Percentiles rank a stretch among this genome's conserved stretches.
Conservation (phyloP, 53 echinoderm and acorn worm genomes). For the Apostichopus leukothele region DNA sequence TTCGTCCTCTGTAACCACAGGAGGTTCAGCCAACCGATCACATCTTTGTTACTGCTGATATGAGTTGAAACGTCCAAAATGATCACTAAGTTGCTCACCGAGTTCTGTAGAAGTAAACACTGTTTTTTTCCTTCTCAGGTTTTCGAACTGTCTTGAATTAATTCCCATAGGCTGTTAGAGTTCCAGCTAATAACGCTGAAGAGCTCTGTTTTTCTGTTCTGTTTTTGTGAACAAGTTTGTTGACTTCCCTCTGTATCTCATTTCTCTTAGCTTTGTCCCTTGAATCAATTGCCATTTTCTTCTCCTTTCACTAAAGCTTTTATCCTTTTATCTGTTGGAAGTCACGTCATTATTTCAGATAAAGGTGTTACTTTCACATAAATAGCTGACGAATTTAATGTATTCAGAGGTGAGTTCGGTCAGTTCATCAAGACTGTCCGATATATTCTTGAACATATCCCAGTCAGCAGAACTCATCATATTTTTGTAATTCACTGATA, state of each 20-base stretch:
- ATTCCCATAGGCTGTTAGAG: conserved; percentile 9
- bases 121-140: too few species aligned
- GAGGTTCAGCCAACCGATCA: too few species aligned
- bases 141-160: not conserved
- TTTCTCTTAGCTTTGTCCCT: too few species aligned
- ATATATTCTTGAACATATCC: conserved; percentile 2
- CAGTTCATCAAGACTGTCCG: conserved; percentile 14
- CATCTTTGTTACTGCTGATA: too few species aligned
- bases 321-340: conserved; percentile 14
- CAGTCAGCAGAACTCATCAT: not conserved
- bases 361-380: not conserved
- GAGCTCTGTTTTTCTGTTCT: conserved; percentile 13
- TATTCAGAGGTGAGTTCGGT: not conserved
- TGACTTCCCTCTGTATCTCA: too few species aligned
- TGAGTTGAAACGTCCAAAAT: too few species aligned
- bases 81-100: too few species aligned
- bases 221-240: not conserved
- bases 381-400: conserved; percentile 19
- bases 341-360: conserved; percentile 8
- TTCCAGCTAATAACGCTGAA: not conserved
- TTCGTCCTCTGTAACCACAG: too few species aligned
- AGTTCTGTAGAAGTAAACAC: too few species aligned
- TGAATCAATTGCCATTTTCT: not conserved
- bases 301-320: not conserved
- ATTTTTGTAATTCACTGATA: not conserved